These are phyloP conservation scores for Leptinotarsa juncta DNA, from an alignment of 2,888 invertebrate species.

Conservation along the genomic window DNA sequence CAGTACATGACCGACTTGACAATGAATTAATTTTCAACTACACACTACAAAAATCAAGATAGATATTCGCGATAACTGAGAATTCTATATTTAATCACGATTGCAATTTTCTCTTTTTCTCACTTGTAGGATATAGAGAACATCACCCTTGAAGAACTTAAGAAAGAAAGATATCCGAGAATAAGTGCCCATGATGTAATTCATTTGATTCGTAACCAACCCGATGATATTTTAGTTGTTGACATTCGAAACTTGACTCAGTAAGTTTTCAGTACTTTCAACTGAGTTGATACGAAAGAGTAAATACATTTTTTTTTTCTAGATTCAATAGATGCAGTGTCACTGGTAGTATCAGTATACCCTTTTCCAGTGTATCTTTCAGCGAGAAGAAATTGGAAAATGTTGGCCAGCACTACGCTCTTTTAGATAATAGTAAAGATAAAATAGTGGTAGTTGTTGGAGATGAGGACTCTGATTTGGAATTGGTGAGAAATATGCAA, in stretches of 20 bases:
- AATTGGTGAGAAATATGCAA: conserved; percentile 68
- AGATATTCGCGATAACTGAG: not conserved
- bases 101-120: not conserved
- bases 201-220: conserved; percentile 74
- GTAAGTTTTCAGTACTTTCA: conserved; percentile 61
- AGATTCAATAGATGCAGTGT: conserved; percentile 85
- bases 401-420: conserved; percentile 74
- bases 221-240: conserved; percentile 71
- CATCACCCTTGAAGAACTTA: conserved; percentile 76
- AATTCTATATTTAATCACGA: conserved; percentile 7
- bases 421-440: conserved; percentile 72
- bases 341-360: conserved; percentile 87
- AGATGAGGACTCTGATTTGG: conserved; percentile 80
- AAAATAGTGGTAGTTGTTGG: conserved; percentile 84
- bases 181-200: conserved; percentile 89
- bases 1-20: too few species aligned
- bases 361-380: conserved; percentile 83
- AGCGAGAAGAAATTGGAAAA: conserved; percentile 78
- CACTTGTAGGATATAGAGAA: conserved; percentile 77
- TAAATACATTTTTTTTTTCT: conserved; percentile 38
- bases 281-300: not conserved
- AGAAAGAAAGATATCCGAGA: conserved; percentile 81
- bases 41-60: too few species aligned
- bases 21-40: too few species aligned
- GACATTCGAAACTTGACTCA: conserved; percentile 77